Conservation (phyloP, 2,888 invertebrate genomes). For the Anthophora plumipes region DNA sequence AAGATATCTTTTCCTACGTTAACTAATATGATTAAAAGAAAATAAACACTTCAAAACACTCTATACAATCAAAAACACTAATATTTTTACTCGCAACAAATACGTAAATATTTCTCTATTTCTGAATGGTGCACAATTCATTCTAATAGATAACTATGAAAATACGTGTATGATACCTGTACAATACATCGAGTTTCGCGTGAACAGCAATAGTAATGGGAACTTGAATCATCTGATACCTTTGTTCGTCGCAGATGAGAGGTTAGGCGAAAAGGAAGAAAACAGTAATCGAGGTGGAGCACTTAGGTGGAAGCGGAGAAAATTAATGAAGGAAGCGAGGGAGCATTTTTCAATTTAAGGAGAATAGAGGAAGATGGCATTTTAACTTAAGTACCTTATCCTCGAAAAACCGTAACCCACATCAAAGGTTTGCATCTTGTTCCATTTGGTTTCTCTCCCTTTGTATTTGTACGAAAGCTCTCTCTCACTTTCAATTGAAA, state of each 20-base stretch:
- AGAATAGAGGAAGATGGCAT: neutral
- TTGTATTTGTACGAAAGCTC: too few species aligned
- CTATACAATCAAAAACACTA: too few species aligned
- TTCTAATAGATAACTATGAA: too few species aligned
- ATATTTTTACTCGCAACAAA: too few species aligned
- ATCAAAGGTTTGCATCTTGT: too few species aligned
- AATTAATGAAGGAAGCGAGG: constrained; percentile 19
- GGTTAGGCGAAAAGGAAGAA: neutral
- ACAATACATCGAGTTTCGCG: neutral
- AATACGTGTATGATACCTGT: neutral
- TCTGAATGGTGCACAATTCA: too few species aligned
- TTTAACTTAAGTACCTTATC: neutral
- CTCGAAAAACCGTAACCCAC: neutral
- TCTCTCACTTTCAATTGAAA: too few species aligned
- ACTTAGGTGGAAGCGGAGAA: constrained; percentile 9
- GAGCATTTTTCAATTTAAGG: constrained; percentile 21
- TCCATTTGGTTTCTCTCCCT: too few species aligned
- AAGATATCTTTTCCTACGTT: too few species aligned
- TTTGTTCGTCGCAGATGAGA: constrained; percentile 2
- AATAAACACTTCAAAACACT: too few species aligned
- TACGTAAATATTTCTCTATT: too few species aligned
- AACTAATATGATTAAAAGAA: too few species aligned
- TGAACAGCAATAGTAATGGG: constrained; percentile 6
- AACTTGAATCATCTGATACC: neutral
- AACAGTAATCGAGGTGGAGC: constrained; percentile 14